A percentile compares a stretch with the other conserved stretches of the same genome.
These are phyloP conservation scores for Ciconia maguari DNA, from an alignment of 2,113 vertebrate genomes.

Conservation along the genomic window DNA sequence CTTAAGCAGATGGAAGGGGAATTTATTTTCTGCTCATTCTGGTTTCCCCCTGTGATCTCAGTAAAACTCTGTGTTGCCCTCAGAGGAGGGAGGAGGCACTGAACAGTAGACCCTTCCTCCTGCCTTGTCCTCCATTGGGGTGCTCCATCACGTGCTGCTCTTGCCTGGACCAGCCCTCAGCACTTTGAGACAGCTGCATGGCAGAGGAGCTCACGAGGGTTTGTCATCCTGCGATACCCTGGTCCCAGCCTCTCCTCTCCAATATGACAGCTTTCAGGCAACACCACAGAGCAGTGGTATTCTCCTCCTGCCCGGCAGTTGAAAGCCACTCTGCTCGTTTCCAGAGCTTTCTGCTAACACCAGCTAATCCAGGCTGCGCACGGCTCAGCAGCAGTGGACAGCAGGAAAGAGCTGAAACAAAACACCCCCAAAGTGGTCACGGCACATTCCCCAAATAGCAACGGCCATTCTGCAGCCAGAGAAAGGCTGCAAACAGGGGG, in stretches of 20 bases:
- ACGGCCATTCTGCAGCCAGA: not conserved
- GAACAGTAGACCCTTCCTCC: not conserved
- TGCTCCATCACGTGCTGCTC: not conserved
- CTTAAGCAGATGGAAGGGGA: not conserved
- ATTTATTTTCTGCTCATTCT: not conserved
- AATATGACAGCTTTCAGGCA: fast-evolving
- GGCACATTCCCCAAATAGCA: slow-evolving; percentile 16
- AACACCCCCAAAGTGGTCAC: not conserved
- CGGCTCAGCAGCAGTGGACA: not conserved
- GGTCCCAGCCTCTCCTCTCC: not conserved
- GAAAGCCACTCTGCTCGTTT: not conserved
- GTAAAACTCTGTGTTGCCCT: not conserved
- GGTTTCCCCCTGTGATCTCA: not conserved
- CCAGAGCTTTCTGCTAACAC: not conserved
- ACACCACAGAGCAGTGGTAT: not conserved
- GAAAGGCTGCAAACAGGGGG: not conserved
- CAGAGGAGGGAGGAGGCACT: not conserved
- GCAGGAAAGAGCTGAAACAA: slow-evolving; percentile 12
- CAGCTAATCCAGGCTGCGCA: not conserved
- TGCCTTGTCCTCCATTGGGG: not conserved
- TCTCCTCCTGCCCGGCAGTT: not conserved
- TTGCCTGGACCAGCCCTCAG: not conserved
- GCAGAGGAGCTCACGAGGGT: not conserved
- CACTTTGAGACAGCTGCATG: not conserved
- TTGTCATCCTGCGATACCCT: not conserved